phyloP scores from a whole-genome alignment of 2,113 vertebrate species.

The Nibea coibor region DNA sequence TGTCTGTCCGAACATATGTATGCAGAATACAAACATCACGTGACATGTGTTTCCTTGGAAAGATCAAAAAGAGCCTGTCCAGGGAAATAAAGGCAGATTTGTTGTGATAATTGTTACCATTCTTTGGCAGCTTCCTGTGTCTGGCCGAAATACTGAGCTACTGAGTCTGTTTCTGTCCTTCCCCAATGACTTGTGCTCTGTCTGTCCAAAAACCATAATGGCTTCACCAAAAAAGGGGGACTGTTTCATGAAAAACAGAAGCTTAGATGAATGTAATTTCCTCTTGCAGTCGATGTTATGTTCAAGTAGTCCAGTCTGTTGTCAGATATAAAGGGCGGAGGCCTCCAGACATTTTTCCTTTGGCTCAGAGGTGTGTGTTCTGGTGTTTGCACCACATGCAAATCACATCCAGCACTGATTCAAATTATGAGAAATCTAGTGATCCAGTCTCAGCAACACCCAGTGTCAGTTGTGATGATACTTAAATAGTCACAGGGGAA shows the following conservation, averaged over 20 bases:
- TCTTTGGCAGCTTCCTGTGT: constrained; percentile 71
- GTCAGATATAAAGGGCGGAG: background rate
- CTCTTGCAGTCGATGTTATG: background rate
- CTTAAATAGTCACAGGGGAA: background rate
- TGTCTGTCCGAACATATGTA: constrained; percentile 24
- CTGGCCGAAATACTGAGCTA: constrained; percentile 47
- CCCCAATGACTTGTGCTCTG: constrained; percentile 33
- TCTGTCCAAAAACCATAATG: constrained; percentile 23
- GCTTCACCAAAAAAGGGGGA: constrained; percentile 7
- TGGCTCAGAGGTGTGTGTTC: constrained; percentile 4
- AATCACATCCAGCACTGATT: background rate
- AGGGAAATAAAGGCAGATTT: constrained; percentile 64
- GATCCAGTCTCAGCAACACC: background rate
- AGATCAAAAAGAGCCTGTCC: constrained; percentile 62
- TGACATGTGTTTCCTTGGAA: constrained; percentile 37
- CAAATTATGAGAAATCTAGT: constrained; percentile 18
- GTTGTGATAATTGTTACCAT: constrained; percentile 77
- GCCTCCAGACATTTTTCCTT: background rate
- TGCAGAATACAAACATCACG: constrained; percentile 52
- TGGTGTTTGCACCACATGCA: background rate
- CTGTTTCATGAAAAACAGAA: constrained; percentile 21
- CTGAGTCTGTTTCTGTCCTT: constrained; percentile 44
- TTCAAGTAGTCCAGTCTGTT: constrained; percentile 7
- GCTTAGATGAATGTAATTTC: constrained; percentile 2
- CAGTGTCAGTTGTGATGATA: constrained; percentile 12